Evolutionary conservation across 2,888 invertebrate genomes (phyloP).

Genomic region (Amiota minor): DNA sequence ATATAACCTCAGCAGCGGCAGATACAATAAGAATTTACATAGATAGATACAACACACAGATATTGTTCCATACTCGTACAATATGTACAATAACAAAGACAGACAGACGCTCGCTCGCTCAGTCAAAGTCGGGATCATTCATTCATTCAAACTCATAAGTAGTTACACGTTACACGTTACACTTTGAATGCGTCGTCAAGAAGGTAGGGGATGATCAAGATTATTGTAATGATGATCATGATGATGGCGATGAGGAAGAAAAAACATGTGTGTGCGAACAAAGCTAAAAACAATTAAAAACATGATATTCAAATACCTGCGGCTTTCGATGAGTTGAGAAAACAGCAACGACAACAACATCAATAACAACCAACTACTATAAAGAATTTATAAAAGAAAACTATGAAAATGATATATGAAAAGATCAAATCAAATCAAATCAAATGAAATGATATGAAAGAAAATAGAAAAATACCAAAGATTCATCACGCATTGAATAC

Average conservation of each 20-base stretch:
- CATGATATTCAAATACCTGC: constrained; percentile 61
- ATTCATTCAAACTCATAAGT: constrained; percentile 43
- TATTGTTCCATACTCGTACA: too few relatives aligned
- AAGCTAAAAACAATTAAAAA: constrained; percentile 60
- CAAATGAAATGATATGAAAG: too few relatives aligned
- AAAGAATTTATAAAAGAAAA: too few relatives aligned
- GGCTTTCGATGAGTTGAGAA: constrained; percentile 61
- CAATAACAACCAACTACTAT: too few relatives aligned
- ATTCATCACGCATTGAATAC: too few relatives aligned
- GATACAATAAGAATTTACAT: background rate
- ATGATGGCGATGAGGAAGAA: background rate
- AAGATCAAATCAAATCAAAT: too few relatives aligned
- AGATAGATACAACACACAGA: too few relatives aligned
- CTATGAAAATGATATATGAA: too few relatives aligned
- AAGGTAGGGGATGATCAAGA: constrained; percentile 33
- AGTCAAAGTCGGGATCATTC: background rate
- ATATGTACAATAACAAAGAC: background rate
- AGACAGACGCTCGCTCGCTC: constrained; percentile 7
- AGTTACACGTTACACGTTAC: too few relatives aligned
- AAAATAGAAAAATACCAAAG: too few relatives aligned
- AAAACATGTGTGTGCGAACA: constrained; percentile 3
- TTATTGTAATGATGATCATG: constrained; percentile 59
- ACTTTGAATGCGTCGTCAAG: too few relatives aligned
- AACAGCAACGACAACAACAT: constrained; percentile 32
- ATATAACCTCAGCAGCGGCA: constrained; percentile 26